These are phyloP conservation scores for Aethes cnicana DNA, from an alignment of 2,888 invertebrate genomes.

Conservation along the genomic window DNA sequence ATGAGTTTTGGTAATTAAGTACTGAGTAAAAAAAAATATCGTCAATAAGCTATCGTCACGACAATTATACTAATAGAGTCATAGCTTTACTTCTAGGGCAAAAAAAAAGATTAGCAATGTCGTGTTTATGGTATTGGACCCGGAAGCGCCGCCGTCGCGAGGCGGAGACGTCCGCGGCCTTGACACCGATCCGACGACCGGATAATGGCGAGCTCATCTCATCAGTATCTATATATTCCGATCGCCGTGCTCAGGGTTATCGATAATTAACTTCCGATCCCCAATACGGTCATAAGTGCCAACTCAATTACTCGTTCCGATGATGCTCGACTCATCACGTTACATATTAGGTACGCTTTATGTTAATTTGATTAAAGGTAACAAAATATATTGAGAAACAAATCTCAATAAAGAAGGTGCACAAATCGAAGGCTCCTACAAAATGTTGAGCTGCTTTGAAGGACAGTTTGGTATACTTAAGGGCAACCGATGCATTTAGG, in stretches of 20 bases:
- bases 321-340: conserved; percentile 8
- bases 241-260: conserved; percentile 61
- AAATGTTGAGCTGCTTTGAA: no score
- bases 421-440: no score
- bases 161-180: conserved; percentile 49
- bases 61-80: neutral
- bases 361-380: no score
- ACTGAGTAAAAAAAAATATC: conserved; percentile 19
- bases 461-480: no score
- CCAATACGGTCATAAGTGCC: conserved; percentile 46
- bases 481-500: no score
- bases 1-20: conserved; percentile 25
- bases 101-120: conserved; percentile 40
- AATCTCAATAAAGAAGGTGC: no score
- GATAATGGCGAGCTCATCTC: conserved; percentile 28
- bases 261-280: conserved; percentile 58
- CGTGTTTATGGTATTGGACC: conserved; percentile 46
- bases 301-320: conserved; percentile 20
- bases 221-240: conserved; percentile 35
- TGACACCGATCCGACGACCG: conserved; percentile 54
- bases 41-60: conserved; percentile 35
- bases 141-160: conserved; percentile 55
- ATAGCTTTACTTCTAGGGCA: conserved; percentile 14
- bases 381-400: no score
- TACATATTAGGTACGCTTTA: conserved; percentile 8